Evolutionary conservation across 2,888 invertebrate species (phyloP).

Genomic region (Gryllus longicercus): DNA sequence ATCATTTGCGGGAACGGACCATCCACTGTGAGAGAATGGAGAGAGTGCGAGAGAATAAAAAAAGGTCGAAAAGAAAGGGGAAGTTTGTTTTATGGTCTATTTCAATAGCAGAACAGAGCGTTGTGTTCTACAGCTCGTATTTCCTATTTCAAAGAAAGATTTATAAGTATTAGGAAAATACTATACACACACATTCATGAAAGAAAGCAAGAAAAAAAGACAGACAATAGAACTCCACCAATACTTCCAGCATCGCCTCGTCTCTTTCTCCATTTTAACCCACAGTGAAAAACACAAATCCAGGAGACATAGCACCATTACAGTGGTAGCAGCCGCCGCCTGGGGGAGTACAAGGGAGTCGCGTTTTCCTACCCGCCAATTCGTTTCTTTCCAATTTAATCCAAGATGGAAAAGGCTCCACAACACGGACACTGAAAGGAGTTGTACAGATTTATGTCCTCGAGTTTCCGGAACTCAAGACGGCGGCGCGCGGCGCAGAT

Average conservation of each 20-base stretch:
- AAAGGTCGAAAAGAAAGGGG: not conserved
- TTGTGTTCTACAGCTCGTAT: slow-evolving; percentile 19
- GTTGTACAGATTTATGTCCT: slow-evolving; percentile 17
- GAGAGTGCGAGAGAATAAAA: too few species aligned
- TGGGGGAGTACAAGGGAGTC: not conserved
- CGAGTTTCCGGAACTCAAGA: slow-evolving; percentile 4
- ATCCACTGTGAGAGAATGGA: too few species aligned
- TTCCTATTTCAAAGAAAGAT: slow-evolving; percentile 22
- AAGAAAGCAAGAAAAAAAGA: slow-evolving; percentile 19
- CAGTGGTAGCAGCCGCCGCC: slow-evolving; percentile 25
- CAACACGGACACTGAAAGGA: slow-evolving; percentile 17
- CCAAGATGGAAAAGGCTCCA: slow-evolving; percentile 23
- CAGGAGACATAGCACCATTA: slow-evolving; percentile 23
- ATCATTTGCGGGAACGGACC: too few species aligned
- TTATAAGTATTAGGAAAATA: slow-evolving; percentile 21
- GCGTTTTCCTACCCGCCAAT: slow-evolving; percentile 25
- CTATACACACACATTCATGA: not conserved
- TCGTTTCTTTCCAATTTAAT: slow-evolving; percentile 32
- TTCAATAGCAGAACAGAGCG: slow-evolving; percentile 5
- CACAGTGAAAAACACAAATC: slow-evolving; percentile 11
- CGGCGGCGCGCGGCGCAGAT: not conserved
- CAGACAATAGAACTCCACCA: not conserved
- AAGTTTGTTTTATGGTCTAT: slow-evolving; percentile 4
- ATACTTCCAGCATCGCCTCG: not conserved
- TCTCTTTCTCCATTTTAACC: not conserved